Conservation (phyloP, 2,797 vertebrate genomes). For the Rhabdomys pumilio region DNA sequence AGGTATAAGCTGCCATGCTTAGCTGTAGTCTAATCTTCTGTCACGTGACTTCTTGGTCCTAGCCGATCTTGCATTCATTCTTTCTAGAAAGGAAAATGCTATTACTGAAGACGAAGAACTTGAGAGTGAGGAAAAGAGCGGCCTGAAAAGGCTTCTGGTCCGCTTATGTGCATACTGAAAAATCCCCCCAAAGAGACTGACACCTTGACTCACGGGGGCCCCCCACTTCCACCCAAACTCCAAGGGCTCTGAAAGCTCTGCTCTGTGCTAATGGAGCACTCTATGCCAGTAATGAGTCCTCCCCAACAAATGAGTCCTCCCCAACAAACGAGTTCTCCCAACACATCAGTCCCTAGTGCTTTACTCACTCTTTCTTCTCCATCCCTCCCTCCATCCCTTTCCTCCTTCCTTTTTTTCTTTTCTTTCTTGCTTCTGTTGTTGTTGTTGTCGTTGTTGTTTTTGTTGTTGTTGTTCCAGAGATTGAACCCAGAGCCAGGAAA, state of each 20-base stretch:
- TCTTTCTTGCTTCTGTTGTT: too few relatives aligned
- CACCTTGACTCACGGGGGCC: not conserved
- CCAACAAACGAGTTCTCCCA: not conserved
- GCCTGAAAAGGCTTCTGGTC: not conserved
- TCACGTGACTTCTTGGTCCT: not conserved
- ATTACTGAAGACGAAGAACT: not conserved
- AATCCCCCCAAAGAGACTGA: not conserved
- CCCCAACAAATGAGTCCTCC: not conserved
- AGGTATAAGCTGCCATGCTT: not conserved
- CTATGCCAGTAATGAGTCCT: not conserved
- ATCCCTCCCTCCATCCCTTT: fast-evolving
- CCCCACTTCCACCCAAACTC: not conserved
- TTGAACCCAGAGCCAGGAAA: not conserved
- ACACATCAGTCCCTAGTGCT: not conserved
- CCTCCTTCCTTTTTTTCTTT: too few relatives aligned
- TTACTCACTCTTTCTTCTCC: not conserved
- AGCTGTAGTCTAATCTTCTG: not conserved
- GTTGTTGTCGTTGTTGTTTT: too few relatives aligned
- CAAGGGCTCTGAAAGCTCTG: not conserved
- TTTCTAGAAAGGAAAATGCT: slow-evolving; percentile 14
- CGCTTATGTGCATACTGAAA: not conserved
- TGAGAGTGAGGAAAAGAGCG: not conserved
- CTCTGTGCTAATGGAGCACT: not conserved
- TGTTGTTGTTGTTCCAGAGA: too few relatives aligned
- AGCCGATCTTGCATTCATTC: not conserved